These are phyloP conservation scores for Pristionchus maxplancki DNA, from an alignment of 2,888 invertebrate species.

Conservation along the genomic window DNA sequence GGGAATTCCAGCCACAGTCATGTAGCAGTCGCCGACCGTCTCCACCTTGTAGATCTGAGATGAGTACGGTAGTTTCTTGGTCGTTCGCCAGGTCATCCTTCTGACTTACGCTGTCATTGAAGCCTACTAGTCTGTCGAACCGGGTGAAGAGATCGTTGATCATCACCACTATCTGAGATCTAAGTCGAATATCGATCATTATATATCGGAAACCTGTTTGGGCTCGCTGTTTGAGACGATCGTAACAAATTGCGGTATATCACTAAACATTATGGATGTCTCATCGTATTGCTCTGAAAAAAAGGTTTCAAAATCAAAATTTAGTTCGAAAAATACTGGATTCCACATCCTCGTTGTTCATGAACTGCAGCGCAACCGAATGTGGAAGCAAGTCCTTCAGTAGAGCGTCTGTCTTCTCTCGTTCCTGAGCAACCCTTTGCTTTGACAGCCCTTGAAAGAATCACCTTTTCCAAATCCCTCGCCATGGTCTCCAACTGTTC, in stretches of 20 bases:
- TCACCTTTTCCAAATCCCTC: conserved; percentile 64
- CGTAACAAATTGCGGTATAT: conserved; percentile 77
- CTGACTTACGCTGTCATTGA: conserved; percentile 54
- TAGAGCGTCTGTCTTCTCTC: conserved; percentile 77
- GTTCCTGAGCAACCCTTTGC: conserved; percentile 66
- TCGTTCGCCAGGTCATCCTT: neutral
- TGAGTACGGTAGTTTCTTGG: neutral
- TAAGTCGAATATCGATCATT: neutral
- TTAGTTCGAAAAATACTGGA: conserved; percentile 53
- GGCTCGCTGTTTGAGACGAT: conserved; percentile 76
- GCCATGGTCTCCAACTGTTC: conserved; percentile 72
- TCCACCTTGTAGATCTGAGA: conserved; percentile 73
- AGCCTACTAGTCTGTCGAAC: conserved; percentile 65
- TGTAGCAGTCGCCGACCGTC: conserved; percentile 74
- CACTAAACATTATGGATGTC: conserved; percentile 76
- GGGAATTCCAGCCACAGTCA: conserved; percentile 72
- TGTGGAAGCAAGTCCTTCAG: conserved; percentile 76
- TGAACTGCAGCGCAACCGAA: conserved; percentile 73
- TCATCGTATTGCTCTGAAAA: conserved; percentile 60
- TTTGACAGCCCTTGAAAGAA: neutral
- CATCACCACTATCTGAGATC: conserved; percentile 63
- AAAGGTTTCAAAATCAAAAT: neutral
- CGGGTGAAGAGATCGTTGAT: conserved; percentile 74
- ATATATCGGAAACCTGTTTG: conserved; percentile 57
- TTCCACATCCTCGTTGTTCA: conserved; percentile 72